These are phyloP conservation scores for Corvus moneduloides DNA, from an alignment of 2,113 vertebrate species.

Conservation along the genomic window DNA sequence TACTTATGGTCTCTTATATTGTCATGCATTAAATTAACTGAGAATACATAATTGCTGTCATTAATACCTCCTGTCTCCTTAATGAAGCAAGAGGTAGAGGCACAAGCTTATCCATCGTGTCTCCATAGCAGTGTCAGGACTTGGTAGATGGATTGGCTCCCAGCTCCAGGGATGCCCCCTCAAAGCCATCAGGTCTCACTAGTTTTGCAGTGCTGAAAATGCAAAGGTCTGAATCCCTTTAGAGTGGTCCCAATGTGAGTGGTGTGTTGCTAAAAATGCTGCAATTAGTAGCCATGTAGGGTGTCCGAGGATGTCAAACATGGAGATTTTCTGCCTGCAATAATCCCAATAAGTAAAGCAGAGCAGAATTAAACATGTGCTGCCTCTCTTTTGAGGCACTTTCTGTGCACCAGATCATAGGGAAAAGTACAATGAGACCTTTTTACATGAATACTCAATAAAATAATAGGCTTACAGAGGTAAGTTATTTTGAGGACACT, in stretches of 20 bases:
- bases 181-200: not conserved
- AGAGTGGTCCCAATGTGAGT: not conserved
- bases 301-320: not conserved
- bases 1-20: not conserved
- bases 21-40: not conserved
- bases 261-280: not conserved
- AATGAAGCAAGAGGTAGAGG: not conserved
- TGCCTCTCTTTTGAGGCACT: not conserved
- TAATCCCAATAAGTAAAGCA: not conserved
- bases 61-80: conserved; percentile 20
- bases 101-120: not conserved
- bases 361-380: not conserved
- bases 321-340: not conserved
- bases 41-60: conserved; percentile 1
- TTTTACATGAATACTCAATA: not conserved
- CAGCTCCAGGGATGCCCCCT: not conserved
- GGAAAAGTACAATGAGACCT: not conserved
- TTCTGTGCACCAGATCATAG: not conserved
- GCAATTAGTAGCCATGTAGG: accelerated
- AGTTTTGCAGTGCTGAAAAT: not conserved
- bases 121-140: not conserved
- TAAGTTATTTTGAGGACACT: not conserved
- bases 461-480: conserved; percentile 9
- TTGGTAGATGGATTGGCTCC: not conserved
- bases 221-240: not conserved